Evolutionary conservation across 2,113 vertebrate genomes (phyloP).

Genomic region (Rattus rattus): DNA sequence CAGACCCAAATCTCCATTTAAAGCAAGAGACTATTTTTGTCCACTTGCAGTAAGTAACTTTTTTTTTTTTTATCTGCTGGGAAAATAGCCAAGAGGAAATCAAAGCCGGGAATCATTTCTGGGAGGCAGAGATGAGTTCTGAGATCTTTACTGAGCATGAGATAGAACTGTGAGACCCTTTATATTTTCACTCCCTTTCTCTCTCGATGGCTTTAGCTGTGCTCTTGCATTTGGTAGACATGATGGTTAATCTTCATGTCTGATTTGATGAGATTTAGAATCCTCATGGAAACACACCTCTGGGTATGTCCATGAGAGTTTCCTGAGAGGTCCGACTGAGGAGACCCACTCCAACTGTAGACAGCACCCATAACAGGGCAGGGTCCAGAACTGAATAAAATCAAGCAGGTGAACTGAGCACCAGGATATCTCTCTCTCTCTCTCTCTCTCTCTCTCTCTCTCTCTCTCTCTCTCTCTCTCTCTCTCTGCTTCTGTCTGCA

Average conservation of each 20-base stretch:
- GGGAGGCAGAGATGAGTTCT: not conserved
- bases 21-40: conserved; percentile 32
- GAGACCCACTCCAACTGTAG: not conserved
- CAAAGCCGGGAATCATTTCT: conserved; percentile 5
- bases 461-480: too few species aligned
- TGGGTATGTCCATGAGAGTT: not conserved
- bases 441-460: too few species aligned
- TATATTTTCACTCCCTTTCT: not conserved
- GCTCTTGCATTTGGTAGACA: not conserved
- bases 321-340: not conserved
- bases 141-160: not conserved
- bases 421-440: too few species aligned
- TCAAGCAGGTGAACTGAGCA: too few species aligned
- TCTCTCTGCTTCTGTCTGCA: not conserved
- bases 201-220: not conserved
- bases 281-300: not conserved
- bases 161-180: not conserved
- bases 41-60: not conserved
- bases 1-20: conserved; percentile 30
- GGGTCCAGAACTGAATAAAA: not conserved
- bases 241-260: not conserved
- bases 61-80: conserved; percentile 23
- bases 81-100: conserved; percentile 33
- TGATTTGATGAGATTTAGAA: not conserved
- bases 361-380: too few species aligned